Percentiles rank a stretch among this genome's conserved stretches.
Evolutionary conservation across 2,888 invertebrate genomes (phyloP).

Genomic region (Chymomyza amoena): DNA sequence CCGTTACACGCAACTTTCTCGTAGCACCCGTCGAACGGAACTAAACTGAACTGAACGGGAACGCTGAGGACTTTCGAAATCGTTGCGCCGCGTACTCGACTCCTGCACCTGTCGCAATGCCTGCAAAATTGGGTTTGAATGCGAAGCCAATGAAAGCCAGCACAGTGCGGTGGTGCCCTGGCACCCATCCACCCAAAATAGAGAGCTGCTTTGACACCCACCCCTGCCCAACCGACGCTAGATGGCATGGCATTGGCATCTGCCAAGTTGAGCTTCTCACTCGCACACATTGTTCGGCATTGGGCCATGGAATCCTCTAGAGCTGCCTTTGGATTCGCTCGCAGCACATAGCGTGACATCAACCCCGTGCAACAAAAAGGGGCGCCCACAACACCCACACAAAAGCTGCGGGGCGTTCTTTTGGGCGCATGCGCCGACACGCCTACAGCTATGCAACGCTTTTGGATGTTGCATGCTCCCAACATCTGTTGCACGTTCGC

Average conservation of each 20-base stretch:
- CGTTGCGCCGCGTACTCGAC: slow-evolving; percentile 23
- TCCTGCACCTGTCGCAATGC: slow-evolving; percentile 75
- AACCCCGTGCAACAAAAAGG: slow-evolving; percentile 44
- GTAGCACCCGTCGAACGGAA: slow-evolving; percentile 64
- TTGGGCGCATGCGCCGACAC: slow-evolving; percentile 76
- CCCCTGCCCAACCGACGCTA: background rate
- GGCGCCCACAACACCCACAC: slow-evolving; percentile 37
- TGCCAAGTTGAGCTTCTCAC: slow-evolving; percentile 41
- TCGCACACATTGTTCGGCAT: slow-evolving; percentile 44
- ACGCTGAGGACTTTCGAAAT: slow-evolving; percentile 7
- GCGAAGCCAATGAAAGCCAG: slow-evolving; percentile 62
- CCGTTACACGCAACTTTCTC: slow-evolving; percentile 63
- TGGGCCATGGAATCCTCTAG: slow-evolving; percentile 53
- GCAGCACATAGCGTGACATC: slow-evolving; percentile 58
- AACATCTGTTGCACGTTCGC: slow-evolving; percentile 56
- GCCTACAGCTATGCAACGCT: slow-evolving; percentile 66
- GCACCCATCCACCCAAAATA: slow-evolving; percentile 26
- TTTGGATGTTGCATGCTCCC: slow-evolving; percentile 45
- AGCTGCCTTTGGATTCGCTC: slow-evolving; percentile 55
- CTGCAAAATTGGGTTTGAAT: slow-evolving; percentile 62
- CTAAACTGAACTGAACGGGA: slow-evolving; percentile 47
- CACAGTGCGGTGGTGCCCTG: slow-evolving; percentile 21
- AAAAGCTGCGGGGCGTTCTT: slow-evolving; percentile 7
- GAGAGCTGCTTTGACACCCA: slow-evolving; percentile 1
- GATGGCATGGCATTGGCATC: slow-evolving; percentile 37